Evolutionary conservation across 2,113 vertebrate genomes (phyloP).

Genomic region (Corythaeola cristata): DNA sequence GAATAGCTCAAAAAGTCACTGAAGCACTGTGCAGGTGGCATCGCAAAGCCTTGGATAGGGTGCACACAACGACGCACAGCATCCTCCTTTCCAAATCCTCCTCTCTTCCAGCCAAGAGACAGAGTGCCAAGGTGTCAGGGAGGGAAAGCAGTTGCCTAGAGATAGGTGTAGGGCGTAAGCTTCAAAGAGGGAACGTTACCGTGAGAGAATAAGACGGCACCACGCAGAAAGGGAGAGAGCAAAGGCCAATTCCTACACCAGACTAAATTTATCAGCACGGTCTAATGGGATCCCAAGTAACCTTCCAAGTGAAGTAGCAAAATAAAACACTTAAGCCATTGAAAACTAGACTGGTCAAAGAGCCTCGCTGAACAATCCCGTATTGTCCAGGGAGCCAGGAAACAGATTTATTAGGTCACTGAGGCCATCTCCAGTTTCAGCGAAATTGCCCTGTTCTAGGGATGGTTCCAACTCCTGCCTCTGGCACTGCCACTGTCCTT

Average conservation of each 20-base stretch:
- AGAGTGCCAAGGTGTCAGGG: background rate
- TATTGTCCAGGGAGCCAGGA: conserved; percentile 50
- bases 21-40: background rate
- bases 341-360: conserved; percentile 39
- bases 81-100: background rate
- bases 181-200: background rate
- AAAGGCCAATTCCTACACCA: background rate
- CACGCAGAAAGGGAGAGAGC: background rate
- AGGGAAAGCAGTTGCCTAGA: background rate
- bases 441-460: conserved; percentile 17
- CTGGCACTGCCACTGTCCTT: background rate
- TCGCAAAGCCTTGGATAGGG: background rate
- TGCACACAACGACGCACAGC: background rate
- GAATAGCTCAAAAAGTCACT: background rate
- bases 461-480: conserved; percentile 25
- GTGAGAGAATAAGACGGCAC: background rate
- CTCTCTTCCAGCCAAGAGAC: background rate
- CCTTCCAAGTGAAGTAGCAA: conserved; percentile 29
- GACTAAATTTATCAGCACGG: background rate
- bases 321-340: conserved; percentile 56
- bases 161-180: background rate
- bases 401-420: conserved; percentile 51
- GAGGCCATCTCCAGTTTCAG: conserved; percentile 39
- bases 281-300: conserved; percentile 29
- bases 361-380: background rate